A percentile compares a stretch with the other conserved stretches of the same genome.
Evolutionary conservation across 2,797 vertebrate genomes (phyloP).

Genomic region (Galago senegalensis): DNA sequence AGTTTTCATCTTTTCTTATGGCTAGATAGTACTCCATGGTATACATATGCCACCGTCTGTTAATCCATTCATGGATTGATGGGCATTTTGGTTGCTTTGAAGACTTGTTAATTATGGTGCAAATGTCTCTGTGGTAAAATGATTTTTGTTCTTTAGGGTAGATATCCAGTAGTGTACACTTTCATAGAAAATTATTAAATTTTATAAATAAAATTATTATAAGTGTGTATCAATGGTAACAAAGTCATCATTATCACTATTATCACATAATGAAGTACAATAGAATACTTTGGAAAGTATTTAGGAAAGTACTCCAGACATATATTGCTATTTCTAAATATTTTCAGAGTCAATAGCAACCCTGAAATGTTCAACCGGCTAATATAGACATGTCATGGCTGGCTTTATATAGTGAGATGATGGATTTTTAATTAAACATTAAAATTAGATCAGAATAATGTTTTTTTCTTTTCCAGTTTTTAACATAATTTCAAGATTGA

Average conservation of each 20-base stretch:
- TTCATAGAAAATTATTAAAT: not conserved
- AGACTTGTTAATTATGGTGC: no score
- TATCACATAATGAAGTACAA: not conserved
- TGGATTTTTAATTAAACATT: not conserved
- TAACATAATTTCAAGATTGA: not conserved
- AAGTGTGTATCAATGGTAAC: not conserved
- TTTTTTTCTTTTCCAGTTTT: not conserved
- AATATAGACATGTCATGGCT: not conserved
- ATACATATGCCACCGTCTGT: no score
- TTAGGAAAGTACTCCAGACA: not conserved
- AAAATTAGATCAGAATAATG: not conserved
- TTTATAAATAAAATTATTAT: constrained; percentile 25
- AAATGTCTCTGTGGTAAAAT: no score
- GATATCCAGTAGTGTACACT: not conserved
- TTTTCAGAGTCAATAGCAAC: not conserved
- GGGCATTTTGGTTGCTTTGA: no score
- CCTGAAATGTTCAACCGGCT: not conserved
- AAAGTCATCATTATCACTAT: not conserved
- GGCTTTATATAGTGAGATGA: not conserved
- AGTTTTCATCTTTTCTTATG: no score
- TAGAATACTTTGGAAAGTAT: not conserved
- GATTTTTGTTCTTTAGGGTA: no score
- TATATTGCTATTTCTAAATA: not conserved
- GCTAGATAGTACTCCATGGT: no score
- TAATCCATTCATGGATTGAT: no score